These are phyloP conservation scores for Mormyrus hasselquistii DNA, from an alignment of 2,797 vertebrate genomes.

Conservation along the genomic window DNA sequence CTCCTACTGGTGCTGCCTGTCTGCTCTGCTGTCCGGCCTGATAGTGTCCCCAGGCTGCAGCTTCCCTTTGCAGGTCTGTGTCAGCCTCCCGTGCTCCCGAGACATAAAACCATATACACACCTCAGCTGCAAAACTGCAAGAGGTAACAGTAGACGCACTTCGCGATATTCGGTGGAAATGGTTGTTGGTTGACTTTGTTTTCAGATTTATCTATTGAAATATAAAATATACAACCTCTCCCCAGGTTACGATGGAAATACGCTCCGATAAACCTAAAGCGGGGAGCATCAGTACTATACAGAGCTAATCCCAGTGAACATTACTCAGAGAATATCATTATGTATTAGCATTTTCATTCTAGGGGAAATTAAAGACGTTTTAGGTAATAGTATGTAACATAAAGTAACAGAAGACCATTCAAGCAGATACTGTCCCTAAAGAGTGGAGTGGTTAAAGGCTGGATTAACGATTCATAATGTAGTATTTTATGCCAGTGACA, in stretches of 20 bases:
- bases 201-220: background rate
- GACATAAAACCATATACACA: background rate
- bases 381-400: background rate
- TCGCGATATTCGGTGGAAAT: background rate
- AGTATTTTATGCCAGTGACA: background rate
- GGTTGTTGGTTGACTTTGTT: background rate
- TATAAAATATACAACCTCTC: background rate
- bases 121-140: background rate
- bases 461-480: background rate
- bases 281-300: background rate
- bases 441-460: background rate
- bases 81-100: background rate
- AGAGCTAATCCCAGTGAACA: background rate
- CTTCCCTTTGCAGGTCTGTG: conserved; percentile 36
- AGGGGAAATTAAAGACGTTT: background rate
- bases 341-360: background rate
- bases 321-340: background rate
- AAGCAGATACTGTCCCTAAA: background rate
- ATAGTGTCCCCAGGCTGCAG: conserved; percentile 35
- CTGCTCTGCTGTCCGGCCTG: conserved; percentile 14
- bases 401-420: background rate
- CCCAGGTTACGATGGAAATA: background rate
- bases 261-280: background rate
- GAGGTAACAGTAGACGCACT: background rate
- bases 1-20: conserved; percentile 20